A percentile compares a stretch with the other conserved stretches of the same genome.
Conservation (phyloP, 2,113 vertebrate species). For the Engraulis encrasicolus region DNA sequence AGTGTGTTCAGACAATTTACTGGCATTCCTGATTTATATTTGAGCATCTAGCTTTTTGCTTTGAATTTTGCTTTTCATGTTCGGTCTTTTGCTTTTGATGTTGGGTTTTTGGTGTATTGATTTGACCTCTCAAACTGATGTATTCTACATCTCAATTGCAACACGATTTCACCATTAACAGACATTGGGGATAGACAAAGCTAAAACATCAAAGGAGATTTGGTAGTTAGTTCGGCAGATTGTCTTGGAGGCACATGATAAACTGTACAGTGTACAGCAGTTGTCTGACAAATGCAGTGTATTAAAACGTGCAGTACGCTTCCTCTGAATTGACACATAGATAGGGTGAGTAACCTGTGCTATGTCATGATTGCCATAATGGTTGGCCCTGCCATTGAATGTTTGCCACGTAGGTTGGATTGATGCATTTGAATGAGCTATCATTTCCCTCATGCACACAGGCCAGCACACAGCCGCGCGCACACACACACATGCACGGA, state of each 20-base stretch:
- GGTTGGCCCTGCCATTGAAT: not conserved
- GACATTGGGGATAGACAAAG: too few relatives aligned
- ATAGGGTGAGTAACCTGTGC: not conserved
- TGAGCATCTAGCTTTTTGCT: not conserved
- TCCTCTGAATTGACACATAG: not conserved
- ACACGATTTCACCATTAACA: slow-evolving; percentile 13
- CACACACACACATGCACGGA: not conserved
- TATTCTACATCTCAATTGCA: too few relatives aligned
- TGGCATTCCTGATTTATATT: not conserved
- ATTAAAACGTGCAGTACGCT: not conserved
- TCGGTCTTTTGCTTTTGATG: not conserved
- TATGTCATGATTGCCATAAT: not conserved
- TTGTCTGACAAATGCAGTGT: not conserved
- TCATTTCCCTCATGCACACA: not conserved
- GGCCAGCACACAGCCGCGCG: not conserved
- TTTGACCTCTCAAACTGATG: slow-evolving; percentile 8
- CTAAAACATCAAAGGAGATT: not conserved
- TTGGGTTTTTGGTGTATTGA: slow-evolving; percentile 7
- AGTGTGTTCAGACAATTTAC: not conserved
- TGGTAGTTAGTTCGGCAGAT: not conserved
- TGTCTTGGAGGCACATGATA: not conserved
- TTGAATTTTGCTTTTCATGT: not conserved
- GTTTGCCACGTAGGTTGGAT: not conserved
- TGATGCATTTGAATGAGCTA: slow-evolving; percentile 8
- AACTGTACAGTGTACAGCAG: too few relatives aligned